phyloP scores from a whole-genome alignment of 2,113 vertebrate species.

The Microcebus ravelobensis region DNA sequence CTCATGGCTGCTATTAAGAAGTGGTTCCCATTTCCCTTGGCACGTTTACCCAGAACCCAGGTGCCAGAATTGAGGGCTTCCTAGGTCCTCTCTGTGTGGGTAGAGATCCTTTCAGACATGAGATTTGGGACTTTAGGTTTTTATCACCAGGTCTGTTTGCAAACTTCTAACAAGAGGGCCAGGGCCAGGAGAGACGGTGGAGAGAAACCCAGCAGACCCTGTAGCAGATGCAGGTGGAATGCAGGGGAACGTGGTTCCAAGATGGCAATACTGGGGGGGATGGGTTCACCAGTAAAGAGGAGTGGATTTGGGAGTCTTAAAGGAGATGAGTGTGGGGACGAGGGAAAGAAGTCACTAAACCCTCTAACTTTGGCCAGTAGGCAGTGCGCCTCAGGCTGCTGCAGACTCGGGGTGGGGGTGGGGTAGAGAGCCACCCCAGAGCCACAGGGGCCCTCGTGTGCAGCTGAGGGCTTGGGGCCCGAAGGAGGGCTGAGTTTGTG shows the following conservation, averaged over 20 bases:
- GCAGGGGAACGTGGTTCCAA: fast-evolving
- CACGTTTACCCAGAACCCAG: neutral
- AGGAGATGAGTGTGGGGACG: neutral
- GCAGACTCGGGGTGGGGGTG: neutral
- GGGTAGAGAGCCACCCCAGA: neutral
- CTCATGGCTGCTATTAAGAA: neutral
- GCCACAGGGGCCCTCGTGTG: neutral
- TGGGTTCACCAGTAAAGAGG: neutral
- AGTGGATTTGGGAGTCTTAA: neutral
- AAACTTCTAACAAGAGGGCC: neutral
- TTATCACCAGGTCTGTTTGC: neutral
- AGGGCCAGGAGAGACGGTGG: neutral
- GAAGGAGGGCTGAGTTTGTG: neutral
- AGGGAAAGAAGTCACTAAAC: neutral
- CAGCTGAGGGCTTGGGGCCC: neutral
- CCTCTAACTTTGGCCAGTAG: neutral
- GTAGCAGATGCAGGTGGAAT: neutral
- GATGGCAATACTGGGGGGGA: fast-evolving
- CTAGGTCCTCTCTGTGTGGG: neutral
- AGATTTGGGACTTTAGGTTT: neutral
- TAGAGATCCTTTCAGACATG: neutral
- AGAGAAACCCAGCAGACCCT: neutral
- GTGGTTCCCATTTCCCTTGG: neutral
- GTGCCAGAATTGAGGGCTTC: neutral
- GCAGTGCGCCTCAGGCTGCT: neutral